A percentile compares a stretch with the other conserved stretches of the same genome.
Conservation (phyloP, 2,113 vertebrate genomes). For the Ranitomeya imitator region DNA sequence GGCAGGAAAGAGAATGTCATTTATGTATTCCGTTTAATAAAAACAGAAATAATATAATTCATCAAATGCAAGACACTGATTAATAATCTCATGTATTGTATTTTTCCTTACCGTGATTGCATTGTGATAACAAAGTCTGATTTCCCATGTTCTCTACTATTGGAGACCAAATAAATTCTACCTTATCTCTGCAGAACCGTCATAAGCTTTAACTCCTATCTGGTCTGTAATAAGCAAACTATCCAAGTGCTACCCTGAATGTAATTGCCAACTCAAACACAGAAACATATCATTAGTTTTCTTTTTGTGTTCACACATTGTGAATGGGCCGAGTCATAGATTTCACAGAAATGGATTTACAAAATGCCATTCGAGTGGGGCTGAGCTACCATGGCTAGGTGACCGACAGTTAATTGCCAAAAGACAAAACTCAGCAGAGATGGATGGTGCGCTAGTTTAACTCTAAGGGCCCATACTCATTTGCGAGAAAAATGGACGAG, state of each 20-base stretch:
- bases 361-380: background rate
- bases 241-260: slow-evolving; percentile 39
- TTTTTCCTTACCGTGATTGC: slow-evolving; percentile 44
- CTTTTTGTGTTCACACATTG: slow-evolving; percentile 18
- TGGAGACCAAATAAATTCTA: slow-evolving; percentile 43
- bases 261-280: slow-evolving; percentile 49
- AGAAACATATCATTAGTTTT: slow-evolving; percentile 53
- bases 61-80: slow-evolving; percentile 46
- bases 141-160: slow-evolving; percentile 25
- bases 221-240: slow-evolving; percentile 53
- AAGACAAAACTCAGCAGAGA: background rate
- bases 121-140: slow-evolving; percentile 35
- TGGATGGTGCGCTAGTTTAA: no score
- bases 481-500: no score
- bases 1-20: slow-evolving; percentile 14
- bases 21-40: slow-evolving; percentile 49
- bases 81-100: slow-evolving; percentile 41
- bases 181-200: slow-evolving; percentile 44
- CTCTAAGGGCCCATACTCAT: no score
- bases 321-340: background rate
- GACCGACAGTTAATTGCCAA: background rate
- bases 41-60: slow-evolving; percentile 53
- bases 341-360: background rate
- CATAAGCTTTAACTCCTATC: slow-evolving; percentile 48
- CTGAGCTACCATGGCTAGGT: background rate